Percentiles rank a stretch among this genome's conserved stretches.
Evolutionary conservation across 2,113 vertebrate genomes (phyloP).

Genomic region (Daphoenositta chrysoptera): DNA sequence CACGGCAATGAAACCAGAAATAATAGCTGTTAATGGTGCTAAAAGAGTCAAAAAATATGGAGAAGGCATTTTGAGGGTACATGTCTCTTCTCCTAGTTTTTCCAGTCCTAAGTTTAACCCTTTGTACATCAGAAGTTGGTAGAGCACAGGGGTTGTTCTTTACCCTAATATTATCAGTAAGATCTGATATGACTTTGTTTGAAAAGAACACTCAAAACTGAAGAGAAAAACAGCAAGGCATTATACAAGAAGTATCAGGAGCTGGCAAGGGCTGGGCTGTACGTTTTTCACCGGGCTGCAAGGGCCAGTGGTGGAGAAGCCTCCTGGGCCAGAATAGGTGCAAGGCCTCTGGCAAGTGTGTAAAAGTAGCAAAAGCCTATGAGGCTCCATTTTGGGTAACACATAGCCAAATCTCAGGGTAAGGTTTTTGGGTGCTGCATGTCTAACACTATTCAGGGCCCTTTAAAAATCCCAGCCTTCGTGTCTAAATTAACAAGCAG

Average conservation of each 20-base stretch:
- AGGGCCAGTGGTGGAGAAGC: not conserved
- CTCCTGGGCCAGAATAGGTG: not conserved
- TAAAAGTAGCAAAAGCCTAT: not conserved
- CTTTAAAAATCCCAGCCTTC: not conserved
- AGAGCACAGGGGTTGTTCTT: not conserved
- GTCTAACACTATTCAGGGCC: not conserved
- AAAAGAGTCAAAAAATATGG: not conserved
- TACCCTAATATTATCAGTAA: not conserved
- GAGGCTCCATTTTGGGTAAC: not conserved
- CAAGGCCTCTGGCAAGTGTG: rapidly evolving
- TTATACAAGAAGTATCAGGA: not conserved
- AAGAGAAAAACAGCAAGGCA: not conserved
- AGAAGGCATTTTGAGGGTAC: not conserved
- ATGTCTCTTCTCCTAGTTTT: not conserved
- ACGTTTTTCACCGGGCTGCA: not conserved
- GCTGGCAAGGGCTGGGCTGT: not conserved
- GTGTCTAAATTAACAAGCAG: not conserved
- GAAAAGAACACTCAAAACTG: not conserved
- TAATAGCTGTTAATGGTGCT: not conserved
- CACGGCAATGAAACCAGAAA: not conserved
- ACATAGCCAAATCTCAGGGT: not conserved
- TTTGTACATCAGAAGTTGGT: not conserved
- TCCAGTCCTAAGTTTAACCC: not conserved
- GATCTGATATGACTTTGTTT: not conserved
- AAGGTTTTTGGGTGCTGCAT: not conserved